Evolutionary conservation across 2,113 vertebrate genomes (phyloP).

Genomic region (Sinocyclocheilus maitianheensis): DNA sequence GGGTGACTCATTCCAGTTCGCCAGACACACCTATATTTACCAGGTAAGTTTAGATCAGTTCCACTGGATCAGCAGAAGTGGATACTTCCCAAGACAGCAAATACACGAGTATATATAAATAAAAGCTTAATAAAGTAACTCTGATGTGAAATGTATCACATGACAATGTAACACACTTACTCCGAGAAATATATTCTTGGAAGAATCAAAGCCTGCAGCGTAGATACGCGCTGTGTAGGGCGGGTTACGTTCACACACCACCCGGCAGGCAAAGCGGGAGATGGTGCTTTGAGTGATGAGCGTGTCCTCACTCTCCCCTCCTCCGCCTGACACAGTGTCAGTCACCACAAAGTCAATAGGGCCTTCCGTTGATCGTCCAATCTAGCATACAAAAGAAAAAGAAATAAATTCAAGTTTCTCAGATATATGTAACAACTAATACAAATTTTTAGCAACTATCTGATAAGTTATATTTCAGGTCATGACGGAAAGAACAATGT

Average conservation of each 20-base stretch:
- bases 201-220: slow-evolving; percentile 96
- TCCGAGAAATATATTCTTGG: slow-evolving; percentile 99
- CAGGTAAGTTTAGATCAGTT: slow-evolving; percentile 35
- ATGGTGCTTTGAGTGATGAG: slow-evolving; percentile 98
- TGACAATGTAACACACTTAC: slow-evolving; percentile 72
- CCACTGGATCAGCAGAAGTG: slow-evolving; percentile 40
- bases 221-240: slow-evolving; percentile 85
- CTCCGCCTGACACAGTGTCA: slow-evolving; percentile 91
- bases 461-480: neutral
- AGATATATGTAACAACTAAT: too few species aligned
- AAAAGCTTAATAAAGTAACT: neutral
- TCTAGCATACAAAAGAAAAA: slow-evolving; percentile 71
- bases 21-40: slow-evolving; percentile 40
- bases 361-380: slow-evolving; percentile 95
- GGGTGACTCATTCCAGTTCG: slow-evolving; percentile 18
- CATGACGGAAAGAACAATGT: neutral
- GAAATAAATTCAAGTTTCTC: too few species aligned
- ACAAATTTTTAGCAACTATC: neutral
- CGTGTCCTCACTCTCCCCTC: slow-evolving; percentile 86
- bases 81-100: slow-evolving; percentile 16
- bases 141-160: slow-evolving; percentile 10
- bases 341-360: slow-evolving; percentile 99
- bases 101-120: slow-evolving; percentile 32
- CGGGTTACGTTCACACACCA: slow-evolving; percentile 90
- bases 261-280: slow-evolving; percentile 94